Evolutionary conservation across 2,113 vertebrate species (phyloP).

Genomic region (Nannospalax galili): DNA sequence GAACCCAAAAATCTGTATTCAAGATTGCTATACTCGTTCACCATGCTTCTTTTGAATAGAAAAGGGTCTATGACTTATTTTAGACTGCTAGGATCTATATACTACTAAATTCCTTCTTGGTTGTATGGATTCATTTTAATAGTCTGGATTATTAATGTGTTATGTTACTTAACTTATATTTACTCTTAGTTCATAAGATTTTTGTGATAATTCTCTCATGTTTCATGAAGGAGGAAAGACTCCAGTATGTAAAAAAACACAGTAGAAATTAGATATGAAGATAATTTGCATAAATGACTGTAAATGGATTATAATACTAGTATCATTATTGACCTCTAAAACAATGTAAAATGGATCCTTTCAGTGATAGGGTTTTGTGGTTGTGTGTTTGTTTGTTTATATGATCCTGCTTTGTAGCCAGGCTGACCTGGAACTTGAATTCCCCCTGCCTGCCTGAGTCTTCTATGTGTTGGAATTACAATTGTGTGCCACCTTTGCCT

Average conservation of each 20-base stretch:
- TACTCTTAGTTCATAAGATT: background rate
- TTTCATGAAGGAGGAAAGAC: background rate
- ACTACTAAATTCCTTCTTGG: background rate
- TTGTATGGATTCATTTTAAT: background rate
- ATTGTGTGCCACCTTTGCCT: background rate
- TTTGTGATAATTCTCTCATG: constrained; percentile 29
- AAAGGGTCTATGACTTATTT: background rate
- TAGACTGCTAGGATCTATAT: background rate
- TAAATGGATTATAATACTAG: too few species aligned
- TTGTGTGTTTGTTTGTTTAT: too few species aligned
- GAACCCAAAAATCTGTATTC: background rate
- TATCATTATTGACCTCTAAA: too few species aligned
- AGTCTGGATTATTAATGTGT: background rate
- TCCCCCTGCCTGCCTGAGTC: too few species aligned
- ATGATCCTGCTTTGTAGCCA: too few species aligned
- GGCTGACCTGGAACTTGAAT: too few species aligned
- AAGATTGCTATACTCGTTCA: background rate
- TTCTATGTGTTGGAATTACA: background rate
- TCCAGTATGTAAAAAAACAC: background rate
- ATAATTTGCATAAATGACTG: background rate
- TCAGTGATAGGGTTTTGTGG: too few species aligned
- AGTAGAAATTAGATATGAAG: background rate
- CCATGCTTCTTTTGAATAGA: background rate
- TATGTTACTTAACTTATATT: background rate
- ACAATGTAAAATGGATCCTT: too few species aligned